Base-by-base conservation (phyloP, 92 coral and sea anemone genomes). In the Palythoa grandiflora region DNA sequence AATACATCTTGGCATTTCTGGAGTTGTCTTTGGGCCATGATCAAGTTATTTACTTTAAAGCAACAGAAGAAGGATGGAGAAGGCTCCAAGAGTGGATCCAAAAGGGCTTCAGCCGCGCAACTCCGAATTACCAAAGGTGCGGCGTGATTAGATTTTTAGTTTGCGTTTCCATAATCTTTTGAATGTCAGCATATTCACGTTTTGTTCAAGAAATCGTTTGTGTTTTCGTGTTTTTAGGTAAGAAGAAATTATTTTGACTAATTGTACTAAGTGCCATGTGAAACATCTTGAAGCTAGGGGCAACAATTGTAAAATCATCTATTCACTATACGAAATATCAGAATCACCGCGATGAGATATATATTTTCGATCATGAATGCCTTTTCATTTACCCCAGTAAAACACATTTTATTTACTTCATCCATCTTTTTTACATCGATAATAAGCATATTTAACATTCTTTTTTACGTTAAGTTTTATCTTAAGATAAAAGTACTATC, bases 51-150 rank as follows among this genome's bases (percentile, higher is more conserved):
- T 85, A 92, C 97, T 63, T 92, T 97, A 47, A 97, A 97, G 84
- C 97, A 97, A 91, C 99, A 97, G 81, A 97, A 97, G 90, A 97
- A 97, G 80, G 99, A 97, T 84, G 99, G 99, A 57, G 99, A 97
- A 77, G 95, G 98, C 68, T 93, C 99, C 51, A 97, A 92, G 88
- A 93, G 93, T 86, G 99, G 99, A 66, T 68, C 94, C 38, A 97
- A 97, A 87, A 90, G 99, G 92, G 99, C 99, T 90, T 97, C 99
- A 84, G 99, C 99, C 54, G 99, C 99, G 47, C 98, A 95, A 84
- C 86, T 97, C 85, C 91, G 99, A 92, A 94, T 97, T 83, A 94
- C 96, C 60, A 97, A 95, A 97, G 99, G 99, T 96, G 94, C 90
- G 96, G 91, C 92, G 83, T 88, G 87, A 85, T 87, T 77, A 50